Evolutionary conservation across 2,888 invertebrate genomes (phyloP).

Genomic region (Epinotia nisella): DNA sequence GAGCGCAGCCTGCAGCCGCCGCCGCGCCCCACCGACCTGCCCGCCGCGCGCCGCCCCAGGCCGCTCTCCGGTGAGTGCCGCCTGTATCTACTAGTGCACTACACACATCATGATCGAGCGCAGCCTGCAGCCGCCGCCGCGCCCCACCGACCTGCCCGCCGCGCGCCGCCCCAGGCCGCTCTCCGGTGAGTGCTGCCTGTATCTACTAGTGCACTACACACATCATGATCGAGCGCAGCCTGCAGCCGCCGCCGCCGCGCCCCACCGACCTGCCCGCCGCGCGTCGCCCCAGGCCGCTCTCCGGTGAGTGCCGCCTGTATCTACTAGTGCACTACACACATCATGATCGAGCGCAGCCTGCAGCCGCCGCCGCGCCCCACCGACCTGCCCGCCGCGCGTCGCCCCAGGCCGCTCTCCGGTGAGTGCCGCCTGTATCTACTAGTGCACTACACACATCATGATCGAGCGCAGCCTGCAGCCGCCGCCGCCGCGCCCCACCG

Average conservation of each 20-base stretch:
- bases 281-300: too few relatives aligned
- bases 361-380: too few relatives aligned
- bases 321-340: not conserved
- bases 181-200: constrained; percentile 14
- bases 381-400: too few relatives aligned
- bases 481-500: not conserved
- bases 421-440: too few relatives aligned
- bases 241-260: too few relatives aligned
- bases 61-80: not conserved
- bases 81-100: constrained; percentile 6
- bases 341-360: not conserved
- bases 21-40: too few relatives aligned
- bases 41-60: not conserved
- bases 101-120: too few relatives aligned
- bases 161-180: not conserved
- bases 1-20: constrained; percentile 60
- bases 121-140: too few relatives aligned
- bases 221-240: too few relatives aligned
- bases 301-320: not conserved
- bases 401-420: too few relatives aligned
- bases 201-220: constrained; percentile 13
- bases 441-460: not conserved
- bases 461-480: not conserved
- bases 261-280: too few relatives aligned
- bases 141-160: too few relatives aligned